A percentile compares a stretch with the other conserved stretches of the same genome.
These are phyloP conservation scores for Scaptomyza flava DNA, from an alignment of 2,888 invertebrate species.

Conservation along the genomic window DNA sequence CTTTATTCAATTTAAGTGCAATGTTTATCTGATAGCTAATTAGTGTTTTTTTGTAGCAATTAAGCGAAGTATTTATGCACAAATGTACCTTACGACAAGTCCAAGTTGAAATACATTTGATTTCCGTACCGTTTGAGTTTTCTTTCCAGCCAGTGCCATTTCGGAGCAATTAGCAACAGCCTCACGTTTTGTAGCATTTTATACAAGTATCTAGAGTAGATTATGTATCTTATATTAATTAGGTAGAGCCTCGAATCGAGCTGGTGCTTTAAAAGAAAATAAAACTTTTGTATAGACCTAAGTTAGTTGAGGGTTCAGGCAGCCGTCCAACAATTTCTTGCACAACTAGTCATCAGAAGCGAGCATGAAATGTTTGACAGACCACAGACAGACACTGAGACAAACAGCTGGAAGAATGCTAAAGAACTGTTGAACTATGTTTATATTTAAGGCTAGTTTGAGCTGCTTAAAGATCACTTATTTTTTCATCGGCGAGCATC, in stretches of 20 bases:
- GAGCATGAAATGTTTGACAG: conserved; percentile 36
- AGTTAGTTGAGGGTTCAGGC: conserved; percentile 56
- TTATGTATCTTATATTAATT: conserved; percentile 21
- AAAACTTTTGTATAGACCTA: conserved; percentile 55
- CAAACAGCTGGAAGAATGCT: conserved; percentile 67
- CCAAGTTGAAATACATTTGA: conserved; percentile 41
- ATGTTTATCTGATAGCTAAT: conserved; percentile 52
- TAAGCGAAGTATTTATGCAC: conserved; percentile 76
- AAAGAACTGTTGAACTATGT: conserved; percentile 36
- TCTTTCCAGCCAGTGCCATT: conserved; percentile 78
- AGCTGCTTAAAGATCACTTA: conserved; percentile 79
- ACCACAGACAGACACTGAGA: conserved; percentile 33
- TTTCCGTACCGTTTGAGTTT: conserved; percentile 71
- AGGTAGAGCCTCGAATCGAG: conserved; percentile 74
- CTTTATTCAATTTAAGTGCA: conserved; percentile 51
- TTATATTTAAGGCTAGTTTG: conserved; percentile 31
- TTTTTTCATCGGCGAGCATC: conserved; percentile 35
- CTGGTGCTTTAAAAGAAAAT: conserved; percentile 67
- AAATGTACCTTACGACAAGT: conserved; percentile 70
- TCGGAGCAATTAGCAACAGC: conserved; percentile 39
- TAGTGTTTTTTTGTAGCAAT: conserved; percentile 51
- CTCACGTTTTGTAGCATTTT: conserved; percentile 44
- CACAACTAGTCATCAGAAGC: conserved; percentile 71
- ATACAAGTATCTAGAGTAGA: conserved; percentile 10
- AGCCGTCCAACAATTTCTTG: conserved; percentile 59